Evolutionary conservation across 2,888 invertebrate genomes (phyloP).

Genomic region (Caenorhabditis imperialis): DNA sequence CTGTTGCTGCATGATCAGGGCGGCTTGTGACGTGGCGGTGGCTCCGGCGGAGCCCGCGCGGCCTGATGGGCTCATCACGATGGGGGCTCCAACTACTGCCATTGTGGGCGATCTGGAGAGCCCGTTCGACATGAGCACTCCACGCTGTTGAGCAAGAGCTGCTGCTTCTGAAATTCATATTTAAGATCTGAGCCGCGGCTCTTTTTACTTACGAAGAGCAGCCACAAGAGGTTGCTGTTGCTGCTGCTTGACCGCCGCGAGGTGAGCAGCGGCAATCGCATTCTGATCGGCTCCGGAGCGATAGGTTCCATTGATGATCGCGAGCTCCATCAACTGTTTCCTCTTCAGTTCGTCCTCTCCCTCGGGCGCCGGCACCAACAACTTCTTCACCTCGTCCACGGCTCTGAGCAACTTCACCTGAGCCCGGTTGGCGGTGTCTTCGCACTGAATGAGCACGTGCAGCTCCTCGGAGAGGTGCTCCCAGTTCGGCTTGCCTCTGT

Average conservation of each 20-base stretch:
- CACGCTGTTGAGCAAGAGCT: slow-evolving; percentile 50
- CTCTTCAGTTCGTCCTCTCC: slow-evolving; percentile 99
- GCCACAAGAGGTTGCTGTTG: slow-evolving; percentile 57
- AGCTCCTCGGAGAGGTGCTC: slow-evolving; percentile 98
- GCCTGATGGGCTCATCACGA: slow-evolving; percentile 69
- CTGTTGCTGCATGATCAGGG: slow-evolving; percentile 53
- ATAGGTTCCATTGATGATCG: slow-evolving; percentile 99
- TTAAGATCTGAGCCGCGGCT: neutral
- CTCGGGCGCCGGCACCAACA: slow-evolving; percentile 89
- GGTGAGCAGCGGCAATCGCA: slow-evolving; percentile 60
- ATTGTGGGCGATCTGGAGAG: slow-evolving; percentile 60
- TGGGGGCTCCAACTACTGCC: slow-evolving; percentile 67
- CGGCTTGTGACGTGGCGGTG: slow-evolving; percentile 46
- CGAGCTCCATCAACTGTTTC: slow-evolving; percentile 99
- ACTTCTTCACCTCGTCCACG: slow-evolving; percentile 96
- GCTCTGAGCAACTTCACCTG: slow-evolving; percentile 94
- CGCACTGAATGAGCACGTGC: slow-evolving; percentile 97
- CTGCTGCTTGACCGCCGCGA: slow-evolving; percentile 61
- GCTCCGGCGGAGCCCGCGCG: slow-evolving; percentile 45
- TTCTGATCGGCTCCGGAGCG: slow-evolving; percentile 80
- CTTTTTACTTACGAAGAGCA: slow-evolving; percentile 56
- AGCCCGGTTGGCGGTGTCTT: slow-evolving; percentile 97
- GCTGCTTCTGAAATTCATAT: slow-evolving; percentile 59
- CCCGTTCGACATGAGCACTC: slow-evolving; percentile 45
- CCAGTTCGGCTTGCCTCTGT: slow-evolving; percentile 99